A percentile compares a stretch with the other conserved stretches of the same genome.
Conservation (phyloP, 2,113 vertebrate genomes). For the Hemicordylus capensis region DNA sequence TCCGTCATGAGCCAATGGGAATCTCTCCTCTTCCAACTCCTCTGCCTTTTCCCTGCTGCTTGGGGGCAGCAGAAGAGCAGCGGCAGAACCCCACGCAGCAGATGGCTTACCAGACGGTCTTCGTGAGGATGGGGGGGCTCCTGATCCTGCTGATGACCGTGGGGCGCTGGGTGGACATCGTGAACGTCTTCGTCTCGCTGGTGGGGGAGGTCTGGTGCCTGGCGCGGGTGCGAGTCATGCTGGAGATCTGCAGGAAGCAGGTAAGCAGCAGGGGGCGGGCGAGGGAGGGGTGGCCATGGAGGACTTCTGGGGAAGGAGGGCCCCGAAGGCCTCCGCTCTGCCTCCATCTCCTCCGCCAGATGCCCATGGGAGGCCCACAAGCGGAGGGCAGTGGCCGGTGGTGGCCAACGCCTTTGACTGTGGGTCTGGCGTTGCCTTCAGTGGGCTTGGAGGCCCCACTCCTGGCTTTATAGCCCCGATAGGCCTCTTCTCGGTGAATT, state of each 20-base stretch:
- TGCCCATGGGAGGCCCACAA: no score
- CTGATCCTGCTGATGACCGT: conserved; percentile 90
- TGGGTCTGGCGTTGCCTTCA: no score
- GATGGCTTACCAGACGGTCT: conserved; percentile 76
- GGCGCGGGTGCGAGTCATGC: conserved; percentile 68
- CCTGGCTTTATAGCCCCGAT: neutral
- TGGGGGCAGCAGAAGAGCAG: conserved; percentile 79
- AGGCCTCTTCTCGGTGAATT: neutral
- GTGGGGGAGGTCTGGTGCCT: conserved; percentile 89
- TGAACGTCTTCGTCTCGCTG: conserved; percentile 85
- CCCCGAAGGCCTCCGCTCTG: neutral
- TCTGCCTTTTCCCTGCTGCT: no score
- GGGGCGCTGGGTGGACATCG: conserved; percentile 87
- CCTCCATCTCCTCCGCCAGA: no score
- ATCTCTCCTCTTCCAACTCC: neutral
- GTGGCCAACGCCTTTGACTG: neutral
- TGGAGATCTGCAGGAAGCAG: conserved; percentile 77
- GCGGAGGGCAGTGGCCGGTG: neutral
- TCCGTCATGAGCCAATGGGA: no score
- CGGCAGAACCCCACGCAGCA: conserved; percentile 63
- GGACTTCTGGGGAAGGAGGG: neutral
- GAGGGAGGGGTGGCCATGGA: no score
- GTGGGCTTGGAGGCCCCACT: no score
- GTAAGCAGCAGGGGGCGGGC: conserved; percentile 67
- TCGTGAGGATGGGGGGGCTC: conserved; percentile 88